phyloP scores from a whole-genome alignment of 1,140 invertebrate genomes.

The Drosophila tropicalis region DNA sequence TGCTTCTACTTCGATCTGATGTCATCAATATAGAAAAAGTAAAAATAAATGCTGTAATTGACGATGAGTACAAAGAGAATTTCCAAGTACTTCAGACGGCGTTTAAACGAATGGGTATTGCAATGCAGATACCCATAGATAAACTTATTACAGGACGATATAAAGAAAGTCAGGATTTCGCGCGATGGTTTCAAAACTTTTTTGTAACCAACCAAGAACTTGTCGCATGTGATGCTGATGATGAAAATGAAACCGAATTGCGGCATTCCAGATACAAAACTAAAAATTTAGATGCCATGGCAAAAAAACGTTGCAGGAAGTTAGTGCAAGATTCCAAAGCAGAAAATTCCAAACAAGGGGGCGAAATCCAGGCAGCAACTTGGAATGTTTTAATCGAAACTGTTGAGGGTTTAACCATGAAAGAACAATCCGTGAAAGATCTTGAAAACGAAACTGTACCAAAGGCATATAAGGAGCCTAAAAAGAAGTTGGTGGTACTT shows the following conservation, averaged over 20 bases:
- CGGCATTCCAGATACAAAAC: not conserved
- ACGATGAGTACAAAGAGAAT: not conserved
- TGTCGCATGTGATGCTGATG: not conserved
- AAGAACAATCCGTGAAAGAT: too few relatives aligned
- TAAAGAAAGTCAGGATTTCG: not conserved
- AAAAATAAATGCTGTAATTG: not conserved
- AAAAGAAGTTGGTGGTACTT: too few relatives aligned
- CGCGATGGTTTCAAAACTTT: slow-evolving; percentile 4
- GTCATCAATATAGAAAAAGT: not conserved
- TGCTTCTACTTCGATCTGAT: not conserved
- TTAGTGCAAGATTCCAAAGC: not conserved
- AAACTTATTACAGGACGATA: not conserved
- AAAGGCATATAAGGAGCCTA: too few relatives aligned
- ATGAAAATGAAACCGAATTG: not conserved
- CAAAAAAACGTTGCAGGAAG: not conserved
- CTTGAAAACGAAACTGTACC: too few relatives aligned
- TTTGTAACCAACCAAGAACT: not conserved
- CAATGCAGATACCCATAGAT: not conserved
- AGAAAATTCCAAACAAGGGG: not conserved
- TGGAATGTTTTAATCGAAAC: not conserved
- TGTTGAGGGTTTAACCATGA: not conserved
- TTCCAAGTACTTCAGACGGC: not conserved
- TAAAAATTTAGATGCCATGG: not conserved
- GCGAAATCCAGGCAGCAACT: not conserved
- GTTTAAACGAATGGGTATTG: not conserved